Base-by-base conservation (phyloP, 2,797 vertebrate species). In the Atherinosoma microstoma region DNA sequence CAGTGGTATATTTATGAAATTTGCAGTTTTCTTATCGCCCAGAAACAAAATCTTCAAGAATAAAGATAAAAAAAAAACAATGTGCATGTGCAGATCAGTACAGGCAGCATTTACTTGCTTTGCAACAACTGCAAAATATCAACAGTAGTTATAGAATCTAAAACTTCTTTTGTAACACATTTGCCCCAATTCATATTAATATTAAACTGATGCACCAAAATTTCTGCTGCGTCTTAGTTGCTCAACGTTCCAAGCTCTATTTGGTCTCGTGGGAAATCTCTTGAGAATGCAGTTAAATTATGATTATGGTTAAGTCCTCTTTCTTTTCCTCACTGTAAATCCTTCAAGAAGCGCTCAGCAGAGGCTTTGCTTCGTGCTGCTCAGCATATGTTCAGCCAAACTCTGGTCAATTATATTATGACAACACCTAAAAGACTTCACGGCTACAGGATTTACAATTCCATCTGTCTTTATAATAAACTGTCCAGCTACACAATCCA, bases 251-350 rank as follows among this genome's bases (percentile, higher is more conserved):
- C 67, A 56, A 42, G 35, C 59, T 69, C 61, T 84, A 78, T 90
- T 82, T 88, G 72, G 61, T 80, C 61, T 61, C 72, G 58, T 54
- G 75, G 68, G 58, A 78, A 78, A 67, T 80, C 76, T 80, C 60
- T 57, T 30, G 67, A 76, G 64, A 79, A 42, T 18, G 56, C 32
- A 75, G 65, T 64, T 53, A 79, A 83, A 72, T 76, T 71, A 84
- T 80, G 73, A 89, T 83, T 64, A 71, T 83, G 78, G 87, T 82
- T 74, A 78, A 82, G 59, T 64, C 67, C 66, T 73, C 62, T 27
- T 53, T 70, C 76, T 62, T 72, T 74, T 62, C 64, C 77, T 75
- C 49, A 15, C 15, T 64, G 40, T 58, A 49, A 89, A 69, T 64
- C 64, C 62, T 83, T 84, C 61, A 65, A 75, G 60, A 60, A 60